Evolutionary conservation across 1,140 invertebrate species (phyloP), one percentile per base, ranked within the genome.

Genomic region (Pseudachorutes palmiensis): DNA sequence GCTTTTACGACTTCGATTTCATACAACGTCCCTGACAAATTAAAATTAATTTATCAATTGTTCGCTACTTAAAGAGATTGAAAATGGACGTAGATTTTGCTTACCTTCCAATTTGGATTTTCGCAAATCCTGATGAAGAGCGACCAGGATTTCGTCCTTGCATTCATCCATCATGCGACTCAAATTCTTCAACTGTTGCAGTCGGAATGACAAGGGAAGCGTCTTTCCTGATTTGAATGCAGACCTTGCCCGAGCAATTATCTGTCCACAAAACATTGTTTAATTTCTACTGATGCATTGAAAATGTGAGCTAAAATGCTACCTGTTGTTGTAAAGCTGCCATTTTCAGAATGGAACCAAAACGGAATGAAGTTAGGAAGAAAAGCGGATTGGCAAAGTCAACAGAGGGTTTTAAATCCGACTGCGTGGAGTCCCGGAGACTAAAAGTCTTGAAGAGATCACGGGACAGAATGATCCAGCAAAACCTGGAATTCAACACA

Each of bases 1-100:
- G 49, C 59, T 57, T 57, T 66, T 0, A 72, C 14, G 5, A 62
- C 36, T 30, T 67, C 67, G 0, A 74, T 3, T 29, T 74, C 72
- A 45, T 12, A 45, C 9, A 45, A 19, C 9, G 19, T 9, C 9
- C 36, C 36, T 45, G n/a, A n/a, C n/a, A n/a, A n/a, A n/a, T n/a
- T n/a, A n/a, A n/a, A n/a, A n/a, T n/a, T n/a, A n/a, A n/a, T n/a
- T n/a, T n/a, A n/a, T n/a, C n/a, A n/a, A n/a, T n/a, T n/a, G n/a
- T n/a, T n/a, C n/a, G n/a, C n/a, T n/a, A n/a, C n/a, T n/a, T n/a
- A n/a, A n/a, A n/a, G n/a, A n/a, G n/a, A n/a, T n/a, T n/a, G n/a
- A n/a, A n/a, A n/a, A n/a, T n/a, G n/a, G n/a, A n/a, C n/a, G n/a
- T n/a, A n/a, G n/a, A n/a, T n/a, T n/a, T n/a, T n/a, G n/a, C n/a